Evolutionary conservation across 2,797 vertebrate species (phyloP).

Genomic region (Smutsia gigantea): DNA sequence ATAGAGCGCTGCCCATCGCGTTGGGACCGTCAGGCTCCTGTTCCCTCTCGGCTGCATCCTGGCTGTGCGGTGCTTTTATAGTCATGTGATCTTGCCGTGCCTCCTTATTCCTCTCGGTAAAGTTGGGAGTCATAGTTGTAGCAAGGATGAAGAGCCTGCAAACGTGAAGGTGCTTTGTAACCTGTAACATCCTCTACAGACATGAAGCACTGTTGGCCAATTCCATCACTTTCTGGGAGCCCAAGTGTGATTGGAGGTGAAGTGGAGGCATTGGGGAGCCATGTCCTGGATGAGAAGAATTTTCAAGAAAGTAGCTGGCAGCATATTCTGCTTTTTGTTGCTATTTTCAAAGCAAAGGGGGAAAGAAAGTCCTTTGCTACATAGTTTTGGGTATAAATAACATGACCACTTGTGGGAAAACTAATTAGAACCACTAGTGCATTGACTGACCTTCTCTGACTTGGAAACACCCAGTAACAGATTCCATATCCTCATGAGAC

Average conservation of each 20-base stretch:
- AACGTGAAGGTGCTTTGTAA: not conserved
- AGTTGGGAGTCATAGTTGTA: accelerated
- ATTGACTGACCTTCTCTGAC: constrained; percentile 46
- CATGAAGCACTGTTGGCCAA: accelerated
- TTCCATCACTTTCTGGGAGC: not conserved
- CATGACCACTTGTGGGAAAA: constrained; percentile 32
- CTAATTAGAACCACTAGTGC: constrained; percentile 58
- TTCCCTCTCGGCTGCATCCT: not conserved
- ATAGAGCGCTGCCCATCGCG: not conserved
- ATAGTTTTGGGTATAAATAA: constrained; percentile 17
- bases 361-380: not conserved
- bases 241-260: not conserved
- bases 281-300: not conserved
- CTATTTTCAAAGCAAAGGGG: constrained; percentile 18
- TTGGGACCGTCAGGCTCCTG: too few relatives aligned
- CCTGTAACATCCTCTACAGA: not conserved
- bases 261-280: not conserved
- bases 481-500: not conserved
- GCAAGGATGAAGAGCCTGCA: not conserved
- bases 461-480: constrained; percentile 11
- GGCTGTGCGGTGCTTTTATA: not conserved
- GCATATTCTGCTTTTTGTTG: not conserved
- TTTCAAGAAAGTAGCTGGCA: not conserved
- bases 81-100: accelerated
- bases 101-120: not conserved